Percentiles rank a stretch among this genome's conserved stretches.
Conservation (phyloP, 2,797 vertebrate genomes). For the Babyrousa celebensis region DNA sequence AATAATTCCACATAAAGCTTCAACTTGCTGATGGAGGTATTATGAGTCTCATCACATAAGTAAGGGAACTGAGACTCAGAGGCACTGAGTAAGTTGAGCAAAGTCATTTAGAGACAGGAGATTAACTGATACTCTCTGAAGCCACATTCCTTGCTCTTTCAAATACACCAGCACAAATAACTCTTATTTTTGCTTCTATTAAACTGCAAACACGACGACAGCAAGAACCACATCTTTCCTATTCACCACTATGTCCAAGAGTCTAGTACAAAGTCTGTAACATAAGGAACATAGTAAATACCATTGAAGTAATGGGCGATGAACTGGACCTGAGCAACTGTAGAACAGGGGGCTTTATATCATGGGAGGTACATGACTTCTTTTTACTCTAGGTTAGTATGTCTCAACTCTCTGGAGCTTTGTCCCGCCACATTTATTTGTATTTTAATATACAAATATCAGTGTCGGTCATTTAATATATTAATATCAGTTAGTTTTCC, state of each 20-base stretch:
- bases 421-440: neutral
- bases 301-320: neutral
- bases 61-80: neutral
- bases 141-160: neutral
- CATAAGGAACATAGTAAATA: neutral
- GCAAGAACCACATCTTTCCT: neutral
- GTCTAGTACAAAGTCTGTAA: neutral
- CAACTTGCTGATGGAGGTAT: neutral
- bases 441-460: slow-evolving; percentile 38
- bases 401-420: neutral
- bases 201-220: neutral
- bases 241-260: neutral
- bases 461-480: neutral
- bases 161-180: neutral
- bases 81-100: neutral
- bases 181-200: neutral
- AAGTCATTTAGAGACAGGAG: neutral
- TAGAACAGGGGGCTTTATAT: neutral
- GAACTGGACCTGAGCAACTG: neutral
- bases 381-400: neutral
- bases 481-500: neutral
- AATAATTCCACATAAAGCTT: neutral
- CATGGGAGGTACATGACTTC: neutral
- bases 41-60: neutral
- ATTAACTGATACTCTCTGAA: slow-evolving; percentile 30